phyloP scores from a whole-genome alignment of 2,888 invertebrate species.

The Alsophila aescularia region DNA sequence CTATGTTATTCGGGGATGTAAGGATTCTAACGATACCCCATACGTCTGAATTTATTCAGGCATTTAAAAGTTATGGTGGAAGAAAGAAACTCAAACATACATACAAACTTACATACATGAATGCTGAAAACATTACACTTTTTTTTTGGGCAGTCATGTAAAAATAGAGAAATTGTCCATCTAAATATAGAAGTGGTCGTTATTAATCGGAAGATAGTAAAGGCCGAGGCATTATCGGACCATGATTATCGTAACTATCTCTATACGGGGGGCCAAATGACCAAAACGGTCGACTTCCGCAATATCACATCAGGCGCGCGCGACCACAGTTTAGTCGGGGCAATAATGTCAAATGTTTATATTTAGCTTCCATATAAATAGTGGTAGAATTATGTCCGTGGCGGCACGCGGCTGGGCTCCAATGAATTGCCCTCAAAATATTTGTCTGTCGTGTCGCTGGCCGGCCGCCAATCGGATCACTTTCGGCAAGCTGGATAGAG shows the following conservation, averaged over 20 bases:
- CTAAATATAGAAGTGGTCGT: background rate
- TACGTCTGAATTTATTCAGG: too few relatives aligned
- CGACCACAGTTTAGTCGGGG: constrained; percentile 52
- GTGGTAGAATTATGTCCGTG: constrained; percentile 65
- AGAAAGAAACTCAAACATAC: too few relatives aligned
- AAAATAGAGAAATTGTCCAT: background rate
- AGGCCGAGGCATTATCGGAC: constrained; percentile 14
- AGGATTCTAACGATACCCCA: too few relatives aligned
- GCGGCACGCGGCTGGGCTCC: constrained; percentile 55
- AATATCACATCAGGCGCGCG: constrained; percentile 45
- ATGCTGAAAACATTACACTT: too few relatives aligned
- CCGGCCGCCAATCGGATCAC: constrained; percentile 75
- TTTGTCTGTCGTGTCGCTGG: constrained; percentile 79
- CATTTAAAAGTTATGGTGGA: too few relatives aligned
- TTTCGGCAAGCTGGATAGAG: constrained; percentile 69
- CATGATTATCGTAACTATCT: constrained; percentile 33
- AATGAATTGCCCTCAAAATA: constrained; percentile 79
- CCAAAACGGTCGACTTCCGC: constrained; percentile 57
- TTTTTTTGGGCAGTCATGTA: too few relatives aligned
- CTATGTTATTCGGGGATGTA: too few relatives aligned
- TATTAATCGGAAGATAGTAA: constrained; percentile 17
- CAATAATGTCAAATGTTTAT: constrained; percentile 71
- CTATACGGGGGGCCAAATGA: constrained; percentile 35
- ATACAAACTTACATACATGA: too few relatives aligned
- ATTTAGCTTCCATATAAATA: constrained; percentile 72